A percentile compares a stretch with the other conserved stretches of the same genome.
phyloP scores from a whole-genome alignment of 1,140 invertebrate genomes.

The Calephelis nemesis region DNA sequence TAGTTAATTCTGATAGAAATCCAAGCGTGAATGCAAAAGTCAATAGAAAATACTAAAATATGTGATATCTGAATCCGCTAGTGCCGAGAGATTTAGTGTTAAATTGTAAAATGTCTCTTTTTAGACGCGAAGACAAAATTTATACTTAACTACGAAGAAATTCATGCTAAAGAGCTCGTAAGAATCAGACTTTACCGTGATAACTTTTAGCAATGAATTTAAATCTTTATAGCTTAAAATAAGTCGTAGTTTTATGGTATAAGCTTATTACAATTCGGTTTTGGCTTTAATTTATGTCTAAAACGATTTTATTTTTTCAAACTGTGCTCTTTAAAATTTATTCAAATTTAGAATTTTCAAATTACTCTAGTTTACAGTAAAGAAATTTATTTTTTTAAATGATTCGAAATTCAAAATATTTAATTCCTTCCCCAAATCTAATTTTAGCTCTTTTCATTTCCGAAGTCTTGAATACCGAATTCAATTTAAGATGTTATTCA shows the following conservation, averaged over 20 bases:
- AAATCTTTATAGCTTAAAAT: too few species aligned
- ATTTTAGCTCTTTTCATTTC: neutral
- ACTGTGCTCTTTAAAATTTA: too few species aligned
- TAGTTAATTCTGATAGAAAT: neutral
- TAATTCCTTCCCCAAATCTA: too few species aligned
- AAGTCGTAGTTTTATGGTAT: too few species aligned
- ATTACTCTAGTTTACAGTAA: too few species aligned
- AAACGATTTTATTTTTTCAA: too few species aligned
- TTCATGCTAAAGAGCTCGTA: slow-evolving; percentile 6
- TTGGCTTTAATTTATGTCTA: too few species aligned
- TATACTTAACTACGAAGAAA: slow-evolving; percentile 7
- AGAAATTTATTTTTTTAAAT: too few species aligned
- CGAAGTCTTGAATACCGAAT: neutral
- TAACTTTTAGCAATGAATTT: neutral
- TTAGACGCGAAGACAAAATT: neutral
- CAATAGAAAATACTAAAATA: slow-evolving; percentile 8
- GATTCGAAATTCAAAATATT: too few species aligned
- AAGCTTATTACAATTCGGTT: too few species aligned
- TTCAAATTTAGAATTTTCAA: too few species aligned
- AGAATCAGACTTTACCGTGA: neutral
- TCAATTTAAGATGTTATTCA: slow-evolving; percentile 10
- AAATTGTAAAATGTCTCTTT: slow-evolving; percentile 6
- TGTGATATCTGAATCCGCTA: slow-evolving; percentile 3
- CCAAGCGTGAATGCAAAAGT: neutral
- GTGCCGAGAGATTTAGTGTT: neutral